Evolutionary conservation across 2,797 vertebrate species (phyloP), one percentile per base, ranked within the genome.

Genomic region (Gobio occitaniae): DNA sequence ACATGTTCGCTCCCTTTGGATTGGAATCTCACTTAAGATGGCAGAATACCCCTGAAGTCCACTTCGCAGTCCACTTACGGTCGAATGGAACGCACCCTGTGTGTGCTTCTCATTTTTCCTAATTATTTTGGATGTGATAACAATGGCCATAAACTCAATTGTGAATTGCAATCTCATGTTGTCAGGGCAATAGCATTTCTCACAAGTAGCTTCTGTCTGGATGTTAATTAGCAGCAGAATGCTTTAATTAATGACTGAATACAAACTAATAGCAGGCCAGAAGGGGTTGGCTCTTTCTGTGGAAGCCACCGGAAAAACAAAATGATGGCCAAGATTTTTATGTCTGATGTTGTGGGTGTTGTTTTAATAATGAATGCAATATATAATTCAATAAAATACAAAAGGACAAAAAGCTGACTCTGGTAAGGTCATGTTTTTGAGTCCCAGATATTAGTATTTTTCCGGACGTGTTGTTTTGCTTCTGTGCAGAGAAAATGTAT

Each of bases 151-250:
- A 86, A 88, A 87, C 84, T 47, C 13, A 85, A 17, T 81, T 86
- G 84, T 91, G 92, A 82, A 94, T 92, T 79, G 81, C n/a, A 75
- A 63, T 94, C 92, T 95, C 91, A 94, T 93, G 92, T 91, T 89
- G 87, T 87, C 72, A 84, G 89, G 90, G 90, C 91, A 72, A 82
- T 32, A 92, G 87, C 86, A 86, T 9, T 76, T 89, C 84, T 82
- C 89, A 88, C 89, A 90, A 92, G 93, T 92, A 91, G 92, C 93
- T 83, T 54, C 83, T 79, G 80, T 90, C 92, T 90, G 91, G 89
- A 86, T 89, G 84, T 92, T 93, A 94, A 94, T 94, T 93, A 91
- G 87, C 87, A 89, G 85, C 90, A 86, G 83, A 81, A 54, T 77
- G 52, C n/a, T 93, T 92, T 82, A 80, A 85, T 83, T 80, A 47